Evolutionary conservation across 2,797 vertebrate species (phyloP), one percentile per base, ranked within the genome.

Genomic region (Anguilla marmorata): DNA sequence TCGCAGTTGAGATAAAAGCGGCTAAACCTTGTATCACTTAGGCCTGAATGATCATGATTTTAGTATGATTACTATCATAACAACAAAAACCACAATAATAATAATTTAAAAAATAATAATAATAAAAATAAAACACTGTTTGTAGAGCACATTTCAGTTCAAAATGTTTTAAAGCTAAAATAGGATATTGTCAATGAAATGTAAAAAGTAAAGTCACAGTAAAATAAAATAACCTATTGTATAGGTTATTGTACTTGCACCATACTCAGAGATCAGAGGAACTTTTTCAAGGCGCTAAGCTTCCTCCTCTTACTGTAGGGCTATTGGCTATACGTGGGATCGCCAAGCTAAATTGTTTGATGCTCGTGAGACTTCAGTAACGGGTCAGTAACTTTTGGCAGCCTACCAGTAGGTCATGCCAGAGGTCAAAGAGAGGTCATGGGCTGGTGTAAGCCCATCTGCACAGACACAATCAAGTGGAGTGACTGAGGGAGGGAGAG

Each of bases 361-460:
- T 6, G 14, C 72, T 76, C 33, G 33, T 14, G 33, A 76, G 72
- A 76, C 33, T 37, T 76, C 12, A 76, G 30, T 19, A 33, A 30
- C 3, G 3, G 33, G 33, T 76, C 33, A 76, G 5, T 76, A 41
- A 37, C 30, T 8, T 37, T 37, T 41, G 33, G 33, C 33, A 76
- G 14, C 72, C 72, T 76, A 41, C 37, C 37, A 3, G 3, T 41
- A 19, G 72, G 30, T 76, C 72, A 41, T 11, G 33, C 72, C 72
- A 41, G 4, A 48, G 21, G 79, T 82, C 41, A 82, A 11, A 48
- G 21, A 50, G 41, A n/a, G 79, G 79, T 82, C 24, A 50, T n/a
- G 21, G 19, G 45, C 79, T 82, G 79, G 50, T 82, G 45, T 82
- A 82, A 82, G 41, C 79, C 11, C 79, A 82, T 12, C 79, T 50